Evolutionary conservation across 2,888 invertebrate genomes (phyloP), one percentile per base, ranked within the genome.

Genomic region (Pseudolycoriella hygida): DNA sequence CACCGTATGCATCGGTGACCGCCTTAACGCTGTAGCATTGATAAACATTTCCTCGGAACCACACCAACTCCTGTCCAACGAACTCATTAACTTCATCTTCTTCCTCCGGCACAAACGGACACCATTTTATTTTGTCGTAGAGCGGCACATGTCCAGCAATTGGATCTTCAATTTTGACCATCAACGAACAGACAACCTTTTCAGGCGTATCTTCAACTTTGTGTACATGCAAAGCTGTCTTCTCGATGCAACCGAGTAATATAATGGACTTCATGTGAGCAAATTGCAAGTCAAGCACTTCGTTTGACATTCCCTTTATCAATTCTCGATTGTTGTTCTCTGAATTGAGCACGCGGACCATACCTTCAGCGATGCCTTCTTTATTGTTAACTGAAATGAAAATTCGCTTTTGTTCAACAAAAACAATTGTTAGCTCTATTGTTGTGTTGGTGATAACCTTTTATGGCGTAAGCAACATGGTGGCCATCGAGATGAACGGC

Each of bases 231-330:
- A 94, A 71, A 57, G 92, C 92, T 53, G 73, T 72, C 54, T 82
- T 82, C 64, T 96, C 94, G 43, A 93, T 84, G 53, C 83, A 84
- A 1, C 87, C 94, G 37, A 96, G 66, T 48, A 90, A 72, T 37
- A 84, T 76, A 53, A 84, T 78, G 46, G 75, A 72, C 50, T 76
- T 73, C 40, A 85, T 77, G 60, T 86, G 81, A 3, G 93, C 88
- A 68, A 96, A 96, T 2, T 90, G 78, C 42, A 96, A 65, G 63
- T 96, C 96, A 61, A 86, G 77, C n/a, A 94, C 83, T 61, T 82
- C 73, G 34, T 89, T 90, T 43, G 76, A 76, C 72, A 89, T 82
- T 38, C 88, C 89, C 61, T 88, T 89, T 44, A 94, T 77, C 17
- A 94, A 69, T 2, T 80, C 74, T 45, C 93, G 73, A 53, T 83